Percentiles rank a stretch among this genome's conserved stretches.
Conservation (phyloP, 2,888 invertebrate genomes). For the Leptodirus hochenwartii region DNA sequence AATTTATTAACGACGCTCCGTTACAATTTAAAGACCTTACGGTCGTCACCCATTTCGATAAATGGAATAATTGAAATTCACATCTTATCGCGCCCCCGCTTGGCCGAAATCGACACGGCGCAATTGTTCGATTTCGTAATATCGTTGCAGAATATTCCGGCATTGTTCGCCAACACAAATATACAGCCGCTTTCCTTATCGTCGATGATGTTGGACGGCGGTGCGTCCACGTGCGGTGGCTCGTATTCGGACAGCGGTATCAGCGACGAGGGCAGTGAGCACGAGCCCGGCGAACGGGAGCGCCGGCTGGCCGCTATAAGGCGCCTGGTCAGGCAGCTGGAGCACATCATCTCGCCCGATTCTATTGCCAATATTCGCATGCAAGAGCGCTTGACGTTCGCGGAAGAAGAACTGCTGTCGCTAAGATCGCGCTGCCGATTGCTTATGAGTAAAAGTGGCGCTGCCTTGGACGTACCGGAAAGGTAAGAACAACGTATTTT, state of each 20-base stretch:
- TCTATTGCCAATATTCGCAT: constrained; percentile 45
- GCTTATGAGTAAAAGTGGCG: constrained; percentile 36
- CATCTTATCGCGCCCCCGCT: too few relatives aligned
- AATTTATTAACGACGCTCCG: too few relatives aligned
- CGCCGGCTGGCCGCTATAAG: constrained; percentile 45
- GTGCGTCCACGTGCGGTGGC: too few relatives aligned
- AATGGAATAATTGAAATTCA: too few relatives aligned
- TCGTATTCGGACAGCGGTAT: constrained; percentile 67
- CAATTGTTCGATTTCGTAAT: too few relatives aligned
- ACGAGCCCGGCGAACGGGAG: constrained; percentile 45
- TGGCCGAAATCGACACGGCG: too few relatives aligned
- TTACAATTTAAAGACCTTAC: too few relatives aligned
- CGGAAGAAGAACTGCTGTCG: constrained; percentile 49
- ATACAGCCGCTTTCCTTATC: constrained; percentile 1
- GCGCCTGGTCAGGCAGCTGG: constrained; percentile 45
- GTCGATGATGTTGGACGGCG: too few relatives aligned
- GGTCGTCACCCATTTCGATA: too few relatives aligned
- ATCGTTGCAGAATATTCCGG: too few relatives aligned
- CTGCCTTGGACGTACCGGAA: constrained; percentile 16
- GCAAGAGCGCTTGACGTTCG: constrained; percentile 49
- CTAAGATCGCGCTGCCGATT: constrained; percentile 54
- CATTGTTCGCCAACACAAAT: too few relatives aligned
- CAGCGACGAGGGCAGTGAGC: constrained; percentile 54
- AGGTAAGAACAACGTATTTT: constrained; percentile 13
- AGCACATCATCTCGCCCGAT: constrained; percentile 46